Evolutionary conservation across 2,888 invertebrate genomes (phyloP), one percentile per base, ranked within the genome.

Genomic region (Oithona nana): DNA sequence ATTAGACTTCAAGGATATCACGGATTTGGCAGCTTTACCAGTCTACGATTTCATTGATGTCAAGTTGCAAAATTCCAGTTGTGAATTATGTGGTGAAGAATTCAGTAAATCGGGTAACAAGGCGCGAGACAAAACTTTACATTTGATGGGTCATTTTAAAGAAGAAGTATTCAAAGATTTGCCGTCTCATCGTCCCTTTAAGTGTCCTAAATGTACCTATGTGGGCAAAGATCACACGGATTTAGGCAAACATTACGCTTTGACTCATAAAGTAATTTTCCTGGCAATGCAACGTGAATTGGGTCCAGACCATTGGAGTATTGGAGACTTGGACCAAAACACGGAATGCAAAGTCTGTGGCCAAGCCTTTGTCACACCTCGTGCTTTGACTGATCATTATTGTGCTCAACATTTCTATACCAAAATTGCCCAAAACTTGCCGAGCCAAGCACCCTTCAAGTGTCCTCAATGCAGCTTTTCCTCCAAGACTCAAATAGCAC

Each of bases 1-100:
- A 11, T n/a, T 28, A 26, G 29, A 20, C 11, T 20, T 29, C 6
- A 52, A 52, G 11, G 62, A 62, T 26, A 20, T 54, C 39, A 24
- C 54, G 3, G 62, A 62, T 26, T 20, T 62, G n/a, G 29, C 62
- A 28, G 39, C 26, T 13, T 48, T 62, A n/a, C 62, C 62, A 1
- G 28, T 55, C 1, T 16, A 54, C 28, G 39, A 20, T 28, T 16
- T 39, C 11, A 30, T 62, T 20, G 62, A 62, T 28, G 48, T 31
- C 48, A 52, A 54, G 3, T 31, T 22, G 8, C 20, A 39, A 1
- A 58, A 29, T 20, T 24, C 52, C 24, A 31, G 20, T 11, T 62
- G 62, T 30, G 62, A 62, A 28, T 28, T 62, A 2, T 62, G 62
- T 39, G 62, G 62, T 6, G 62, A 62, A 56, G 62, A 62, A 11